Conservation (phyloP, 1,140 invertebrate species). For the Drosophila pallidifrons region DNA sequence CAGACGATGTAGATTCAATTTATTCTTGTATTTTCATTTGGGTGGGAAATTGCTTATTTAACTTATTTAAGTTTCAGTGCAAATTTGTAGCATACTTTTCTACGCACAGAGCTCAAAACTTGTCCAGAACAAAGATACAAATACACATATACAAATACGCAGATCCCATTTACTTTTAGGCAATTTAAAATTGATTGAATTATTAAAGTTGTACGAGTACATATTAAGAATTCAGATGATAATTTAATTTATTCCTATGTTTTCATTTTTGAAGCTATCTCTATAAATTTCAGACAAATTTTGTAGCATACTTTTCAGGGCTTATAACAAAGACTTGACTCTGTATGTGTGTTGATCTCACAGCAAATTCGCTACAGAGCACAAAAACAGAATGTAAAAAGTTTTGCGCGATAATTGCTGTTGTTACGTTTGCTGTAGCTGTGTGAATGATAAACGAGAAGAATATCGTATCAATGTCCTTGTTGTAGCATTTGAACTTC, state of each 20-base stretch:
- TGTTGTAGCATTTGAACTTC: slow-evolving; percentile 15
- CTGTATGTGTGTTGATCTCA: neutral
- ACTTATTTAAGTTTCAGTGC: neutral
- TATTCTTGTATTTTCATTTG: neutral
- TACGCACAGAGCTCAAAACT: neutral
- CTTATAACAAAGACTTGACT: neutral
- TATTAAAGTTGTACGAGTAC: slow-evolving; percentile 7
- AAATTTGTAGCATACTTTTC: slow-evolving; percentile 23
- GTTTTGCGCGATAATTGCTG: slow-evolving; percentile 28
- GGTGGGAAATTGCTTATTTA: too few relatives aligned
- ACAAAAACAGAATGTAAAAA: slow-evolving; percentile 25
- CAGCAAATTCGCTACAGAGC: neutral
- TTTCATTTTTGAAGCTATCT: neutral
- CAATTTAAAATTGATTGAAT: neutral
- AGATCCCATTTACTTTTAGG: too few relatives aligned
- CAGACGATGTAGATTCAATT: neutral
- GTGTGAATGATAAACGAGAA: slow-evolving; percentile 29
- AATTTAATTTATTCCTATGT: neutral
- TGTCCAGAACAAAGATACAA: too few relatives aligned
- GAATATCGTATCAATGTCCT: neutral
- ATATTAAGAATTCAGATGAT: neutral
- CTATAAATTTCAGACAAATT: neutral
- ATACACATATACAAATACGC: too few relatives aligned
- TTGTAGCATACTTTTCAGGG: slow-evolving; percentile 21
- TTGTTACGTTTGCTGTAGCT: slow-evolving; percentile 8